These are phyloP conservation scores for Pavo muticus DNA, from an alignment of 2,113 vertebrate species.

Conservation along the genomic window DNA sequence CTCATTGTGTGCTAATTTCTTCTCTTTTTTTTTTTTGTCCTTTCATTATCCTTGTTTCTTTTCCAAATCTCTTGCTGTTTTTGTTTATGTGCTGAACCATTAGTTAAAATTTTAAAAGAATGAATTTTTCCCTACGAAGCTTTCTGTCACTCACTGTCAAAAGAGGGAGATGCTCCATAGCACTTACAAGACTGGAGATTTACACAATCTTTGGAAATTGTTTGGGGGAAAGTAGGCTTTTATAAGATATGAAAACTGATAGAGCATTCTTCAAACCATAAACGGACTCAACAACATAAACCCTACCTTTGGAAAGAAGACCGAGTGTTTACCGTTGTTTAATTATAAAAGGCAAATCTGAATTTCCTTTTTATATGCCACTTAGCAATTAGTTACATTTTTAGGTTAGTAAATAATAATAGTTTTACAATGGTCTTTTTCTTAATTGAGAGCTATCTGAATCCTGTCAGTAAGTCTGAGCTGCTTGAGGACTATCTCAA, in stretches of 20 bases:
- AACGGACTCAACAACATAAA: neutral
- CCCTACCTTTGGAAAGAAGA: neutral
- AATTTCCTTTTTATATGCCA: neutral
- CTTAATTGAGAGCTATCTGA: neutral
- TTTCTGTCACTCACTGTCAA: neutral
- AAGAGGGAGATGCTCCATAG: neutral
- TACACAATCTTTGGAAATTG: neutral
- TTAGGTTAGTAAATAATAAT: neutral
- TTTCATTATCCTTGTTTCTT: neutral
- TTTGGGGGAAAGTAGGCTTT: neutral
- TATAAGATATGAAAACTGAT: neutral
- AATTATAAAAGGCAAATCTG: neutral
- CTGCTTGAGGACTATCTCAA: neutral
- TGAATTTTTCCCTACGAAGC: neutral
- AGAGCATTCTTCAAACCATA: slow-evolving; percentile 16
- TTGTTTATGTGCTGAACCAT: neutral
- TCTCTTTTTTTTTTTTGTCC: neutral
- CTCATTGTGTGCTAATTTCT: neutral
- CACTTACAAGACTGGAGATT: neutral
- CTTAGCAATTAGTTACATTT: neutral
- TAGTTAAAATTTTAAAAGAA: slow-evolving; percentile 1
- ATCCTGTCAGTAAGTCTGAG: neutral
- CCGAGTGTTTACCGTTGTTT: neutral
- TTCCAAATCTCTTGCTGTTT: neutral
- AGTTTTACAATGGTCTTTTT: neutral